Evolutionary conservation across 1,140 invertebrate species (phyloP).

Genomic region (Bombus haemorrhoidalis): DNA sequence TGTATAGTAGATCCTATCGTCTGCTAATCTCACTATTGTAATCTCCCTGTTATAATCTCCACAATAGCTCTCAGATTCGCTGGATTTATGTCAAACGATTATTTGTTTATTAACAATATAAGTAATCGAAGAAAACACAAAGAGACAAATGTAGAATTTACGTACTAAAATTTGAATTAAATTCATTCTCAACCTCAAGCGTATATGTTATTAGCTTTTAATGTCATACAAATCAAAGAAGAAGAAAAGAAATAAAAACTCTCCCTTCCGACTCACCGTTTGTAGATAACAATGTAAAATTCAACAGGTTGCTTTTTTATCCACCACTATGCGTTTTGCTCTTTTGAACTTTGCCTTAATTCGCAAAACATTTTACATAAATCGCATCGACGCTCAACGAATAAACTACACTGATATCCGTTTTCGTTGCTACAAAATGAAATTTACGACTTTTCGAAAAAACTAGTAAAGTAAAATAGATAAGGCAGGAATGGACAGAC

Average conservation of each 20-base stretch:
- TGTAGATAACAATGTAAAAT: not conserved
- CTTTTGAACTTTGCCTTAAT: not conserved
- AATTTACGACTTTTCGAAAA: not conserved
- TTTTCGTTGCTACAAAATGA: not conserved
- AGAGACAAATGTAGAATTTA: no score
- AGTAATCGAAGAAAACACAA: no score
- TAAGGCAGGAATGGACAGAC: not conserved
- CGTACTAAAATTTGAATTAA: no score
- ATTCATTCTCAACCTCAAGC: not conserved
- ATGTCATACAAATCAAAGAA: not conserved
- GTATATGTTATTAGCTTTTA: not conserved
- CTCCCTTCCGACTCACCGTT: not conserved
- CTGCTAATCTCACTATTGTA: no score
- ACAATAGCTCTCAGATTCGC: no score
- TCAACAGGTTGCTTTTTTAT: conserved; percentile 1
- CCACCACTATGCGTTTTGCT: not conserved
- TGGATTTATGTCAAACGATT: no score
- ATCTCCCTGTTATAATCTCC: no score
- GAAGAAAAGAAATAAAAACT: not conserved
- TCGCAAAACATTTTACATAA: not conserved
- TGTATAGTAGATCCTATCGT: no score
- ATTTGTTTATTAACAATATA: no score
- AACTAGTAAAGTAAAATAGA: not conserved
- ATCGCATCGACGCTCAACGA: not conserved
- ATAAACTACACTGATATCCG: not conserved